Evolutionary conservation across 1,140 invertebrate species (phyloP), one percentile per base, ranked within the genome.

Genomic region (Aphis gossypii): DNA sequence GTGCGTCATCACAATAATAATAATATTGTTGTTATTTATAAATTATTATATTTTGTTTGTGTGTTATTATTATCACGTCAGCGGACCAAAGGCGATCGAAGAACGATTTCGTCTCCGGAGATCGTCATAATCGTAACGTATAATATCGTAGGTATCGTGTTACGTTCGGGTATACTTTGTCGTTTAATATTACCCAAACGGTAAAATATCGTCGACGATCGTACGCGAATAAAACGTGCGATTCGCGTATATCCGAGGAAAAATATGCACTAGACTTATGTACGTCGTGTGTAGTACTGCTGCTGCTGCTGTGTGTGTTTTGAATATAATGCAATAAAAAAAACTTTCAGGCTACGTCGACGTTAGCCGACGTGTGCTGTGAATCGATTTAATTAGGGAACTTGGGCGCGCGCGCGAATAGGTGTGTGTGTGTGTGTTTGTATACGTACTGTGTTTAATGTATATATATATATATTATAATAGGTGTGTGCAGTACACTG

Each of bases 321-420:
- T 76, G 30, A 2, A 18, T n/a, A 18, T n/a, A 35, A 76, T 76
- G 60, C 60, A n/a, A n/a, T 76, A 23, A 35, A 76, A 76, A 76
- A 76, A 23, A 54, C 54, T 76, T 20, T 18, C 60, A 76, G 30
- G 60, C 30, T n/a, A 14, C 60, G 60, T 76, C 60, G 30, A 76
- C 60, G 30, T 68, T 68, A n/a, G 9, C 60, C 11, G 60, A 68
- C 60, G 30, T 76, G 60, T 76, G 60, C n/a, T 76, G 60, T 76
- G 30, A 76, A 76, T 76, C 60, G 60, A 76, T 76, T 76, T 76
- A 76, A 76, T 76, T 76, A 76, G 60, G 14, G 60, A 76, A 76
- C 60, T 76, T 76, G 54, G 14, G n/a, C 30, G 60, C 60, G 60
- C 60, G 60, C 60, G 60, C 11, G 44, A 46, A 11, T 46, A 11